Conservation (phyloP, 1,140 invertebrate genomes). For the Paramacrobiotus metropolitanus region DNA sequence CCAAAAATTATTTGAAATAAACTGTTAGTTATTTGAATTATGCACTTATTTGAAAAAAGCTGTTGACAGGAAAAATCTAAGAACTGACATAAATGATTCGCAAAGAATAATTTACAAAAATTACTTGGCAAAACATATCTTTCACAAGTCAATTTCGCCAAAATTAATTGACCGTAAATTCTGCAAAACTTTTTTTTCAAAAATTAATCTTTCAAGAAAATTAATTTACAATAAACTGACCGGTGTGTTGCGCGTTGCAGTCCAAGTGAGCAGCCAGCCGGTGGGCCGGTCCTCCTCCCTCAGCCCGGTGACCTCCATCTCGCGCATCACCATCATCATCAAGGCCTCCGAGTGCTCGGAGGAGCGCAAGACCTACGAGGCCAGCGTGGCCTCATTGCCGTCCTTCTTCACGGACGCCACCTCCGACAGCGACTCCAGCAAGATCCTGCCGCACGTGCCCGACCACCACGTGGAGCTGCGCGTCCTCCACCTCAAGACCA, state of each 20-base stretch:
- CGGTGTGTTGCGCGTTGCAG: no score
- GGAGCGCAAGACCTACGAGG: not conserved
- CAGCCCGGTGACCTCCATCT: not conserved
- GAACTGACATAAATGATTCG: no score
- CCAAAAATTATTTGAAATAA: no score
- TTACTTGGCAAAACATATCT: not conserved
- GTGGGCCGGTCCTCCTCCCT: not conserved
- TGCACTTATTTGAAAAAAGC: no score
- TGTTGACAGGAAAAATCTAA: no score
- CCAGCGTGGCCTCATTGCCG: not conserved
- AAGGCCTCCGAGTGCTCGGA: not conserved
- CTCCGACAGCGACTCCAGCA: not conserved
- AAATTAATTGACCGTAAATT: not conserved
- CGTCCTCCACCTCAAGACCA: not conserved
- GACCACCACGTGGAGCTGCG: not conserved
- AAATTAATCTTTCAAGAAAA: no score
- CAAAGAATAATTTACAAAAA: no score
- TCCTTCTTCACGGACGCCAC: not conserved
- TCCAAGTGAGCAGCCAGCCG: not conserved
- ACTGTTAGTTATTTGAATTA: no score
- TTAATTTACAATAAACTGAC: no score
- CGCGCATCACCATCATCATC: not conserved
- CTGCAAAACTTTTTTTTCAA: no score
- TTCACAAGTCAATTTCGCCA: not conserved
- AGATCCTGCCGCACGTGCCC: not conserved